These are phyloP conservation scores for Onthophagus sagittarius DNA, from an alignment of 2,888 invertebrate genomes.

Conservation along the genomic window DNA sequence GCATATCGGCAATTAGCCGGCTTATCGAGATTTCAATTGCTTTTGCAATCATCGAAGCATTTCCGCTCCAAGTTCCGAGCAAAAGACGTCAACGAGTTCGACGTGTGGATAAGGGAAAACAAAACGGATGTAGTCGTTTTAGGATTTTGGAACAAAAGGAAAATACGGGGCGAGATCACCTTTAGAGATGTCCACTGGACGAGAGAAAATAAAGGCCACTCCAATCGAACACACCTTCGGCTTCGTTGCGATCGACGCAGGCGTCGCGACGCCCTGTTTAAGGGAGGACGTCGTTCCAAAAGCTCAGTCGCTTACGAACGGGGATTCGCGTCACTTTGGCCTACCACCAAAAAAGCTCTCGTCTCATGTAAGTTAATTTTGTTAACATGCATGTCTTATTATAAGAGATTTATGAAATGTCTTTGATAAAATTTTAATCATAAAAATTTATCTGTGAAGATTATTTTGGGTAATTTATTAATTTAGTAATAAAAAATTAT, in stretches of 20 bases:
- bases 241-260: conserved; percentile 23
- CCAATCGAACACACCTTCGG: conserved; percentile 32
- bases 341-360: conserved; percentile 18
- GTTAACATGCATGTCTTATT: neutral
- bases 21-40: neutral
- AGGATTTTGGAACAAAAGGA: neutral
- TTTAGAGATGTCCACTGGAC: neutral
- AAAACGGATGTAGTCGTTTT: neutral
- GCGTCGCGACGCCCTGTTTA: conserved; percentile 28
- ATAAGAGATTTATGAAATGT: neutral
- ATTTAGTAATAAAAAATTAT: too few species aligned
- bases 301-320: conserved; percentile 27
- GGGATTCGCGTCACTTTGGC: conserved; percentile 22
- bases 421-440: neutral
- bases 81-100: neutral
- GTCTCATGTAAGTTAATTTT: conserved; percentile 25
- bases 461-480: too few species aligned
- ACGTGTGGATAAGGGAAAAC: neutral
- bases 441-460: too few species aligned
- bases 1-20: neutral
- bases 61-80: neutral
- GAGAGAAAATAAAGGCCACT: neutral
- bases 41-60: neutral
- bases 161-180: neutral
- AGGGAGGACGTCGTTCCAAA: conserved; percentile 20